These are phyloP conservation scores for Heliornis fulica DNA, from an alignment of 2,113 vertebrate species.

Conservation along the genomic window DNA sequence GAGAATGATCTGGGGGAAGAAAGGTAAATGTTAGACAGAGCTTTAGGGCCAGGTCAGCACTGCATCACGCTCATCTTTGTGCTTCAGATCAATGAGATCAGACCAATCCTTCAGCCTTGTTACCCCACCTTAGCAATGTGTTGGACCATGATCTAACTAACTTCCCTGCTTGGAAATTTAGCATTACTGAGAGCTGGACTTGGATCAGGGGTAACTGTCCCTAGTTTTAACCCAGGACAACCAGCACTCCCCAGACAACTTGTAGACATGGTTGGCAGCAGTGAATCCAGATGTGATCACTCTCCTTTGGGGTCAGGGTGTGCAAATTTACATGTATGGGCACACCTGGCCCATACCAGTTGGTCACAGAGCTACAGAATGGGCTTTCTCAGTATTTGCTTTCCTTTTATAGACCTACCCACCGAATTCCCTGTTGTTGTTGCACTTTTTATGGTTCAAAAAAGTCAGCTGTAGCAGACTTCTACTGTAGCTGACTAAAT, in stretches of 20 bases:
- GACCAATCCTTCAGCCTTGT: background rate
- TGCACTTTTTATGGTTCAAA: background rate
- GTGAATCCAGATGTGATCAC: background rate
- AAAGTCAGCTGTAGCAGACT: background rate
- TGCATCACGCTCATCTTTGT: background rate
- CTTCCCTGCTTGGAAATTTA: background rate
- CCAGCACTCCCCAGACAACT: background rate
- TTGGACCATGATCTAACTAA: rapidly evolving
- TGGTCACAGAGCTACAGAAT: background rate
- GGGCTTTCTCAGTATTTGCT: background rate
- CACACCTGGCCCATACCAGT: background rate
- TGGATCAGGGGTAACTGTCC: rapidly evolving
- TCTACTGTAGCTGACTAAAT: too few species aligned
- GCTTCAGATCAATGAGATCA: background rate
- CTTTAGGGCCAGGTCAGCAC: background rate
- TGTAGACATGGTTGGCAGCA: background rate
- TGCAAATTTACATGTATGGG: background rate
- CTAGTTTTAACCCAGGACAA: background rate
- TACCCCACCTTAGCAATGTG: background rate
- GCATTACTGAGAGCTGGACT: background rate
- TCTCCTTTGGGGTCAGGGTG: background rate
- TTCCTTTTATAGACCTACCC: background rate
- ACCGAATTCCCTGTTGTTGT: background rate
- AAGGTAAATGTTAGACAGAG: background rate
- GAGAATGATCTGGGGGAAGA: background rate